These are phyloP conservation scores for Dasysyrphus albostriatus DNA, from an alignment of 2,888 invertebrate genomes.

Conservation along the genomic window DNA sequence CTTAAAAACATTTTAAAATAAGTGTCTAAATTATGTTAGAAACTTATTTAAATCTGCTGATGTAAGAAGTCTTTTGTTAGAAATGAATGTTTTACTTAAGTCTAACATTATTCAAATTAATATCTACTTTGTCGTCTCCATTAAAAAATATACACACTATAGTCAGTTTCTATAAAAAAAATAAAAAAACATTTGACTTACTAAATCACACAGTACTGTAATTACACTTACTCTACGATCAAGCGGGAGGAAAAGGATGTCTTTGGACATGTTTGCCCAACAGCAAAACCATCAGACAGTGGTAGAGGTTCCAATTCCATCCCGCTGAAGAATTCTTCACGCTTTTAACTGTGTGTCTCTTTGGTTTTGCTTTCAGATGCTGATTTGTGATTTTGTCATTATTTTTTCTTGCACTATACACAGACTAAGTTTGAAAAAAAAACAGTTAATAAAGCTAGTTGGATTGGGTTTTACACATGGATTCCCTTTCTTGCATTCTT, in stretches of 20 bases:
- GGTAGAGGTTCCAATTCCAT: constrained; percentile 1
- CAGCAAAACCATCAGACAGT: constrained; percentile 20
- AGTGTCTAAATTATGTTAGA: too few relatives aligned
- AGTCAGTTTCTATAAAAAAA: too few relatives aligned
- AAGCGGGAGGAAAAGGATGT: constrained; percentile 18
- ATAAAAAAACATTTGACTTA: not conserved
- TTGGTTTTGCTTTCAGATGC: constrained; percentile 68
- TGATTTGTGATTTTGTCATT: constrained; percentile 75
- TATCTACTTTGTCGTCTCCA: too few relatives aligned
- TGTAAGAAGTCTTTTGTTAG: too few relatives aligned
- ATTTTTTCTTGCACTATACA: constrained; percentile 66
- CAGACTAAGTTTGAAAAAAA: constrained; percentile 10
- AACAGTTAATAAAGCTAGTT: constrained; percentile 15
- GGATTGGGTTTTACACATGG: constrained; percentile 38
- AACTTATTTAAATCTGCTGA: too few relatives aligned
- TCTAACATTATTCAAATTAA: too few relatives aligned
- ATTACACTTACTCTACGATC: not conserved
- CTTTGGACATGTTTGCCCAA: constrained; percentile 13
- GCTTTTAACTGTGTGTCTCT: constrained; percentile 62
- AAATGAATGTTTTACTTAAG: too few relatives aligned
- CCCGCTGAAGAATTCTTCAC: constrained; percentile 68
- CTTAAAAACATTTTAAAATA: too few relatives aligned
- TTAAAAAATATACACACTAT: too few relatives aligned
- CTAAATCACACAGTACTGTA: not conserved
- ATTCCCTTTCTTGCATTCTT: constrained; percentile 66